Base-by-base conservation (phyloP, 2,888 invertebrate species). In the Aphelenchoides bicaudatus region DNA sequence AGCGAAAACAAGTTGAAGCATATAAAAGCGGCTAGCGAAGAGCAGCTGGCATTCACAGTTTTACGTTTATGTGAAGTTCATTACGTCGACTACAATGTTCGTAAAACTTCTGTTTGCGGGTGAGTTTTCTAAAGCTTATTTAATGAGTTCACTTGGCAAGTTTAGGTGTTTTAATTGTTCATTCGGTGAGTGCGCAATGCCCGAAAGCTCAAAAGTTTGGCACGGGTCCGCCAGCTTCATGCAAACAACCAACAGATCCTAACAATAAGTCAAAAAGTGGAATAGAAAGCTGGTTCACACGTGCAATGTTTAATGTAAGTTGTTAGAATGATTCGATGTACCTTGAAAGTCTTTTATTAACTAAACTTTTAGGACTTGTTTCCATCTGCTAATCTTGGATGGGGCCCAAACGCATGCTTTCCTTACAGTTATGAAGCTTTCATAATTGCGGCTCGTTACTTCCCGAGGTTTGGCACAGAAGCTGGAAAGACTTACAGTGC, bases 361-460 rank as follows among this genome's bases (percentile, higher is more conserved):
- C 34, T 13, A 34, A 34, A 16, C 34, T 34, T 34, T 34, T 34
- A 16, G 16, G 13, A 13, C 13, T 13, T 13, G 16, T 34, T 34
- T 34, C 78, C 75, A 1, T 71, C 72, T 38, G 70, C 77, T 2
- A 78, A 79, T 48, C 65, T 75, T 21, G 78, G 78, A 28, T 56
- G 62, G 23, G 75, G 75, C 3, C 71, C 74, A 0, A 64, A 76
- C 52, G 48, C 58, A 8, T 75, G 75, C 51, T 63, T 72, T 6
- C 75, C 75, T 6, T 78, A 78, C 58, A 75, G 73, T 0, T 78
- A 69, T 53, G 74, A 79, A 38, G 54, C 75, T 3, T 75, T 78
- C 47, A 58, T 71, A 4, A 73, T 79, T 31, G 78, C 78, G 5
- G 67, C 73, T 5, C 53, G 78, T 2, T 78, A 78, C 51, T 79